Evolutionary conservation across 2,113 vertebrate species (phyloP).

Genomic region (Forbesichthys agassizii): DNA sequence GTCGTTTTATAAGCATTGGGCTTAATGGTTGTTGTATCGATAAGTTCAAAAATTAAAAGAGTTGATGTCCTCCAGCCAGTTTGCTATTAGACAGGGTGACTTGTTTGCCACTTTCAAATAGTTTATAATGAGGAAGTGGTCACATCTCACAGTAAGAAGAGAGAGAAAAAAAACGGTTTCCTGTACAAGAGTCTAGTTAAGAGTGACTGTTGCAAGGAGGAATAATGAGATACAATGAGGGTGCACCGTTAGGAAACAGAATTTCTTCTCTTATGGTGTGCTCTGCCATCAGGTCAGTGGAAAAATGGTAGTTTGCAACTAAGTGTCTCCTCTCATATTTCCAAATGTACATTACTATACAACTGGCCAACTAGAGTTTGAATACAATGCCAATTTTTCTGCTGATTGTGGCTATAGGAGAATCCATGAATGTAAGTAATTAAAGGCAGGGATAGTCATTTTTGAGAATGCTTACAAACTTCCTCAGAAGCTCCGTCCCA

Average conservation of each 20-base stretch:
- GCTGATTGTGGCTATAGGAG: not conserved
- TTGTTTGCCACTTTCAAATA: conserved; percentile 37
- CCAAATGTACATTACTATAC: not conserved
- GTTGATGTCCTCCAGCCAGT: conserved; percentile 11
- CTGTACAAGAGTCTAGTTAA: conserved; percentile 65
- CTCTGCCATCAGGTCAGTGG: too few relatives aligned
- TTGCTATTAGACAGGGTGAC: conserved; percentile 12
- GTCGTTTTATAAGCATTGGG: conserved; percentile 41
- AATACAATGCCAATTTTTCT: not conserved
- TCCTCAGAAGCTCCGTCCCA: too few relatives aligned
- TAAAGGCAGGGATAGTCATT: not conserved
- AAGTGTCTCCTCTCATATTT: not conserved
- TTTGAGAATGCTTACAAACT: not conserved
- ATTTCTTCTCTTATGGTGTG: too few relatives aligned
- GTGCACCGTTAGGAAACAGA: not conserved
- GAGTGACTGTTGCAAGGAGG: conserved; percentile 26
- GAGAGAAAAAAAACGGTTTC: conserved; percentile 61
- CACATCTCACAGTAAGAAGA: conserved; percentile 38
- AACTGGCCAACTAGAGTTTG: not conserved
- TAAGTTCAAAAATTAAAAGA: conserved; percentile 20
- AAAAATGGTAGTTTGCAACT: not conserved
- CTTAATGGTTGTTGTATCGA: conserved; percentile 26
- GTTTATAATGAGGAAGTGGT: conserved; percentile 73
- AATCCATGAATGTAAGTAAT: not conserved
- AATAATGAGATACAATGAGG: conserved; percentile 33